phyloP scores from a whole-genome alignment of 2,797 vertebrate species.

The Oreochromis grahami region DNA sequence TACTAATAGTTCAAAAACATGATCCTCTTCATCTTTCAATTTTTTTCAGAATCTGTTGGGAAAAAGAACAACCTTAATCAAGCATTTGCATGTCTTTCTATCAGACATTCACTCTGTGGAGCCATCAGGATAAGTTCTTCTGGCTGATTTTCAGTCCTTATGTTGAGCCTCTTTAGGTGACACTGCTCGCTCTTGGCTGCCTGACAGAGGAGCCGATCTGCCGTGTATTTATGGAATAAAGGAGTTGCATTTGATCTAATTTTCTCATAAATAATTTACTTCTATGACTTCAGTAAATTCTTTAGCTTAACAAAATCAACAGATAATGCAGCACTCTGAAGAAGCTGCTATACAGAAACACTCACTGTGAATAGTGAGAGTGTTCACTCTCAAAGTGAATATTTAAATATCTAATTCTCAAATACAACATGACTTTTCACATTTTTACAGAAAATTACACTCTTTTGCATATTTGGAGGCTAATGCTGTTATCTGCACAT shows the following conservation, averaged over 20 bases:
- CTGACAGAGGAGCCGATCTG: neutral
- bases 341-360: neutral
- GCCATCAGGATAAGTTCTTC: neutral
- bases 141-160: neutral
- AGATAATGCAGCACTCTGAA: neutral
- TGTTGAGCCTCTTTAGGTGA: neutral
- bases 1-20: neutral
- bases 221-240: neutral
- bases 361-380: neutral
- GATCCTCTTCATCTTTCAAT: neutral
- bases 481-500: neutral
- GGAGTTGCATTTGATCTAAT: neutral
- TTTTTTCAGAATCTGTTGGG: neutral
- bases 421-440: neutral
- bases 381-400: neutral
- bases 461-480: neutral
- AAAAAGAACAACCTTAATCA: neutral
- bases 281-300: neutral
- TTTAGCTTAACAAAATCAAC: neutral
- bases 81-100: neutral
- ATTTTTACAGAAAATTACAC: neutral
- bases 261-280: neutral
- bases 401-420: neutral
- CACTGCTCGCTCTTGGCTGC: neutral
- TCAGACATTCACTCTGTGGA: neutral